Conservation (phyloP, 2,888 invertebrate genomes). For the Clostera curtula region DNA sequence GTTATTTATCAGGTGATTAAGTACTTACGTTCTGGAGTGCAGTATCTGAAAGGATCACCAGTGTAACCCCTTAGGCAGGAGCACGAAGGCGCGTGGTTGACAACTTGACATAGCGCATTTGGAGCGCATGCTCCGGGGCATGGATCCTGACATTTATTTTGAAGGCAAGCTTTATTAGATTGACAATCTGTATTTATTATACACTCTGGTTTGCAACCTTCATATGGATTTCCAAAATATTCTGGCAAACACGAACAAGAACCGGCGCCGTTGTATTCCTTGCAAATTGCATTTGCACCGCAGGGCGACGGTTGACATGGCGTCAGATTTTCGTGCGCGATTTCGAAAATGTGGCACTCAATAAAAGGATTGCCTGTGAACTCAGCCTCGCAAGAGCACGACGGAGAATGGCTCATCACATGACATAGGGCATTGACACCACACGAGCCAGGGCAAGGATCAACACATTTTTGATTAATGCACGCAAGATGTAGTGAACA, state of each 20-base stretch:
- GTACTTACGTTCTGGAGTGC: conserved; percentile 75
- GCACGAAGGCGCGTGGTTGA: conserved; percentile 81
- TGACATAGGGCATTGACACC: conserved; percentile 83
- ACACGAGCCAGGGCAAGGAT: conserved; percentile 83
- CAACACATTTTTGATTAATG: conserved; percentile 83
- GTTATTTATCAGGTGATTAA: too few species aligned
- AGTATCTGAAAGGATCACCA: conserved; percentile 84
- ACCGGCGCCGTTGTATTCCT: conserved; percentile 75
- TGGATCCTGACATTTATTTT: conserved; percentile 83
- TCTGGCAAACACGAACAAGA: conserved; percentile 82
- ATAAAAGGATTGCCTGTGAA: conserved; percentile 86
- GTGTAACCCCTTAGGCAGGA: conserved; percentile 79
- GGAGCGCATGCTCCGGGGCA: conserved; percentile 86
- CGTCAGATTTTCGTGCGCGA: conserved; percentile 55
- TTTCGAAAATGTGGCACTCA: conserved; percentile 67
- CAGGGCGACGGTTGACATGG: conserved; percentile 80
- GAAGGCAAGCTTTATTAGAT: conserved; percentile 80
- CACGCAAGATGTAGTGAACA: conserved; percentile 82
- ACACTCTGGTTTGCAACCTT: conserved; percentile 84
- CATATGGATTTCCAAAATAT: conserved; percentile 84
- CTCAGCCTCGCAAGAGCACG: conserved; percentile 79
- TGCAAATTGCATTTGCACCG: conserved; percentile 78
- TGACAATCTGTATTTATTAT: conserved; percentile 81
- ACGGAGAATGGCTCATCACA: conserved; percentile 83
- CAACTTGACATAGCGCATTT: conserved; percentile 83